A percentile compares a stretch with the other conserved stretches of the same genome.
phyloP scores from a whole-genome alignment of 1,140 invertebrate species.

The Harpegnathos saltator region DNA sequence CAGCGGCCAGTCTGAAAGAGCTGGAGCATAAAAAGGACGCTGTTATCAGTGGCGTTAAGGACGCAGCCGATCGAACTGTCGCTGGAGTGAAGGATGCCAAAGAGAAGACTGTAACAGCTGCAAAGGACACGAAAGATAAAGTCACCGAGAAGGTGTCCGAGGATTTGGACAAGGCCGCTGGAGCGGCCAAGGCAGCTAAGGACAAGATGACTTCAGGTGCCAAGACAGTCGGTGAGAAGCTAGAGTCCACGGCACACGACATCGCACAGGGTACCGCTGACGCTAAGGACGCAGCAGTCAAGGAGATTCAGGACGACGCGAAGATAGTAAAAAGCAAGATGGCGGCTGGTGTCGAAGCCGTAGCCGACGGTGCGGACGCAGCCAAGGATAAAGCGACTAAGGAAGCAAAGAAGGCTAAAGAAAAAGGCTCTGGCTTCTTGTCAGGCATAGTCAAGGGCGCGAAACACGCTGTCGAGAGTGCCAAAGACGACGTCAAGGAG shows the following conservation, averaged over 20 bases:
- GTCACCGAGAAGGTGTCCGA: slow-evolving; percentile 45
- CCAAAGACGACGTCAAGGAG: slow-evolving; percentile 24
- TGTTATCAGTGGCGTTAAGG: neutral
- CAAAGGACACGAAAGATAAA: slow-evolving; percentile 50
- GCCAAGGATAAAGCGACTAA: neutral
- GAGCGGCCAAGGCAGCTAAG: slow-evolving; percentile 10
- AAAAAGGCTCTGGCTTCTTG: slow-evolving; percentile 44
- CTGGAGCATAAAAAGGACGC: slow-evolving; percentile 57
- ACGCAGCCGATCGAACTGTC: neutral
- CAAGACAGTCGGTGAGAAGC: slow-evolving; percentile 34
- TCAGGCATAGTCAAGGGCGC: slow-evolving; percentile 40
- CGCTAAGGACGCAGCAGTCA: slow-evolving; percentile 6
- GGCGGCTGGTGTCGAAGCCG: neutral
- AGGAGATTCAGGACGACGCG: neutral
- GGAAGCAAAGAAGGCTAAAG: slow-evolving; percentile 28
- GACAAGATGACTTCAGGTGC: slow-evolving; percentile 38
- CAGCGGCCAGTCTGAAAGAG: neutral
- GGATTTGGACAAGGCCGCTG: slow-evolving; percentile 36
- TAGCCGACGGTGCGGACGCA: neutral
- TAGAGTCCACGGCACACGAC: neutral
- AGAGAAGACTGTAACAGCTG: slow-evolving; percentile 30
- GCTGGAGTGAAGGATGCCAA: slow-evolving; percentile 38
- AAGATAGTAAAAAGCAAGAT: neutral
- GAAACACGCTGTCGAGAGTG: slow-evolving; percentile 21
- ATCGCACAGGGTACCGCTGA: slow-evolving; percentile 21